Conservation (phyloP, 2,888 invertebrate species). For the Drosophila dives region DNA sequence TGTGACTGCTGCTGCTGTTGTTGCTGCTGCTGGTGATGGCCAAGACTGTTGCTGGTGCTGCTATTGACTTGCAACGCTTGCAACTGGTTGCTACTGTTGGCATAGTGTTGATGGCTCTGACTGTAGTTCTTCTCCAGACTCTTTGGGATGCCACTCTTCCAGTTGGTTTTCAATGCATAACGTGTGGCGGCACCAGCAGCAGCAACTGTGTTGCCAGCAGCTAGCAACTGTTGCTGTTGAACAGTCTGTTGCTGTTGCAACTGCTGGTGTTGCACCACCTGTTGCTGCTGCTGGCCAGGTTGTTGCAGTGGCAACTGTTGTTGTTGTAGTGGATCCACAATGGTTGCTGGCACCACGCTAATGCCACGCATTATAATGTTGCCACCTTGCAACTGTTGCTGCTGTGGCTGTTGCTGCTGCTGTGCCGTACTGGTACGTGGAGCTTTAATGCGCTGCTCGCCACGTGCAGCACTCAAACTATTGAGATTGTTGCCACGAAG, state of each 20-base stretch:
- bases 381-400: conserved; percentile 60
- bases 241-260: conserved; percentile 59
- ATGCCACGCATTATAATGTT: conserved; percentile 75
- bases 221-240: conserved; percentile 29
- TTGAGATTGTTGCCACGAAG: conserved; percentile 81
- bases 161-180: conserved; percentile 74
- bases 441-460: conserved; percentile 81
- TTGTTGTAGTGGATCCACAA: conserved; percentile 71
- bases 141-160: conserved; percentile 79
- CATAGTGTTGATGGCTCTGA: conserved; percentile 79
- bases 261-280: conserved; percentile 66
- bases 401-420: conserved; percentile 38
- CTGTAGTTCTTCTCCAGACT: conserved; percentile 81
- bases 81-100: conserved; percentile 55
- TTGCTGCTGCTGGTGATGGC: conserved; percentile 67
- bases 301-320: conserved; percentile 71
- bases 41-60: conserved; percentile 56
- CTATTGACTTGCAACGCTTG: background rate
- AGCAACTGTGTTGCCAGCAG: conserved; percentile 21
- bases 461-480: conserved; percentile 71
- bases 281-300: conserved; percentile 71
- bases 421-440: conserved; percentile 79
- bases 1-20: conserved; percentile 53
- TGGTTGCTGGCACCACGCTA: conserved; percentile 74
- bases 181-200: conserved; percentile 60